Base-by-base conservation (phyloP, 2,888 invertebrate genomes). In the Molanna angustata region DNA sequence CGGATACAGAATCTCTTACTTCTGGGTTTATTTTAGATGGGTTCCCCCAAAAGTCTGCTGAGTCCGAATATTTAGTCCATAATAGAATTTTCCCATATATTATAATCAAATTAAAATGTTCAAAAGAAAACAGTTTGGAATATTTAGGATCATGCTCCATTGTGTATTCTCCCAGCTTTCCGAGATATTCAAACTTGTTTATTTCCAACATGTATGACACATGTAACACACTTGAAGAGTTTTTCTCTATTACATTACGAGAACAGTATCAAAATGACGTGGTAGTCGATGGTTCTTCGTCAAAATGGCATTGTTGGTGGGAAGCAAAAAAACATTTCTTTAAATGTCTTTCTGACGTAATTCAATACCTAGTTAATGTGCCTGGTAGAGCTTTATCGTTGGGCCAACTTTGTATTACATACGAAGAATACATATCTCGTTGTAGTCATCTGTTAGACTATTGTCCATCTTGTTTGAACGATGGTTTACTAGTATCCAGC, bases 11-110 rank as follows among this genome's bases (percentile, higher is more conserved):
- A 46, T 68, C 71, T 7, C 62, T 69, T 2, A 75, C 79, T 1
- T 76, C 79, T 61, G 85, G 85, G n/a, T 73, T 76, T 62, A 66
- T 86, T 11, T 71, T 82, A 48, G 85, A 85, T 63, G 85, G 84
- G 1, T 80, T 83, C 65, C 84, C 83, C 3, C 69, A 72, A 49
- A 69, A 67, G 17, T 67, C 74, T n/a, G 63, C 69, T 37, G 80
- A 83, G 65, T 71, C 76, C 9, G 68, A 70, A 59, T 70, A 75
- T 60, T 64, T 84, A 16, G 67, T 69, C 2, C 71, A 70, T 59
- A 54, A 72, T 17, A 80, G 79, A 20, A 62, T 84, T n/a, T 74
- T 79, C 52, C 84, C 85, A 1, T 72, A 76, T 64, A 64, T 83
- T 40, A 68, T 83, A 3, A 67, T 85, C 42, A 77, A 84, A 63